Percentiles rank a stretch among this genome's conserved stretches.
These are phyloP conservation scores for Peromyscus maniculatus DNA, from an alignment of 2,113 vertebrate genomes.

Conservation along the genomic window DNA sequence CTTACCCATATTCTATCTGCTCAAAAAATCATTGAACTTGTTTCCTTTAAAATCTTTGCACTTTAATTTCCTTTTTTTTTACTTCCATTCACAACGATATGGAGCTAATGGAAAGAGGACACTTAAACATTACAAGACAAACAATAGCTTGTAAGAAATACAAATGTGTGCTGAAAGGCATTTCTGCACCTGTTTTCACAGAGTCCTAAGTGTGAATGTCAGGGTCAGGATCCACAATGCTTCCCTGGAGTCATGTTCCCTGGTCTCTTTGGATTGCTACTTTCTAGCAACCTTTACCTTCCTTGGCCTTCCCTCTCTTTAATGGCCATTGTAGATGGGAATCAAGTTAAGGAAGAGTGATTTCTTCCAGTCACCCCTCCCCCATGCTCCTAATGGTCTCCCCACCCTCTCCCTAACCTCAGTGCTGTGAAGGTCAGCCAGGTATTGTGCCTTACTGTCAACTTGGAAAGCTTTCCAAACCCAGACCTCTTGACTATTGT, in stretches of 20 bases:
- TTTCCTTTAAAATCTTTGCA: conserved; percentile 18
- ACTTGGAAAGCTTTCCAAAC: conserved; percentile 44
- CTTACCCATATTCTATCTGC: background rate
- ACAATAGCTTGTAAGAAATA: background rate
- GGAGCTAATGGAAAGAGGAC: background rate
- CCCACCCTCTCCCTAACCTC: conserved; percentile 19
- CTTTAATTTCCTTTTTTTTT: background rate
- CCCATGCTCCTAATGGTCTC: conserved; percentile 47
- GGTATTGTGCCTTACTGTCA: background rate
- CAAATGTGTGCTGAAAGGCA: background rate
- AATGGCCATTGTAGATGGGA: background rate
- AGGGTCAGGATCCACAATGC: background rate
- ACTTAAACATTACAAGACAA: background rate
- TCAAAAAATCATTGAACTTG: background rate
- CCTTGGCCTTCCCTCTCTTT: conserved; percentile 31
- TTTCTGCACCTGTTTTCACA: background rate
- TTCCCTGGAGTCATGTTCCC: background rate
- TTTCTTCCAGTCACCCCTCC: conserved; percentile 3
- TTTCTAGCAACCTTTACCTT: conserved; percentile 32
- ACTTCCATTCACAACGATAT: background rate
- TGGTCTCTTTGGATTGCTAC: background rate
- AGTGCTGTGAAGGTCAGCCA: conserved; percentile 44
- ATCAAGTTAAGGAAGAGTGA: conserved; percentile 40
- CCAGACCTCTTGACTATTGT: conserved; percentile 62
- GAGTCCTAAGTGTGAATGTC: background rate